Base-by-base conservation (phyloP, 2,797 vertebrate genomes). In the Phoeniculus purpureus region DNA sequence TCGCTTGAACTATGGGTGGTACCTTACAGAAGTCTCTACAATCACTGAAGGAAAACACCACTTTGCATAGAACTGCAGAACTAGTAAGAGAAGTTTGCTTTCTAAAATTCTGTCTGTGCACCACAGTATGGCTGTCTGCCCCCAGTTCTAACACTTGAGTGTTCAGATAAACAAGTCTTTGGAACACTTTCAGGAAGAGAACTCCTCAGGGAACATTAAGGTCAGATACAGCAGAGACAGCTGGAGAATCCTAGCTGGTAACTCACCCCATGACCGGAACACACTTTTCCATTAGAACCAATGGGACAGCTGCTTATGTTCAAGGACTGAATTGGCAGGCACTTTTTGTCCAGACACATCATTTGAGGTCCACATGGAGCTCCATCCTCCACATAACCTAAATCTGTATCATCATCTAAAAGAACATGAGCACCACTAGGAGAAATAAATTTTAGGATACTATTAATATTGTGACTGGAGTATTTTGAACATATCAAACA, bases 311-410 rank as follows among this genome's bases (percentile, higher is more conserved):
- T 98, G 97, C 99, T 99, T 97, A 99, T 98, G 96, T 99, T 99
- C 92, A 99, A 97, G 85, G 98, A 99, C 96, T 99, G 98, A 97
- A 99, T 99, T 96, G 98, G 98, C 92, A 99, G 98, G 98, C 99
- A 99, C 97, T 99, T 99, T 96, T 96, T 98, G 97, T 99, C 99
- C 98, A 99, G 98, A 98, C 99, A 99, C 99, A 99, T 99, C 99
- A 99, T 99, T 27, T 99, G 98, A 67, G 99, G 99, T 96, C 99
- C 99, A 97, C 99, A 99, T 22, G 99, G 99, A 71, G 98, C 98
- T 94, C 99, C 99, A 94, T 99, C 99, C 96, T 99, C 99, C 89
- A 99, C 99, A 65, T 99, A 99, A 94, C 99, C 99, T 97, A 99
- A 97, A 97, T 99, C 99, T 4, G 99, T 99, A 55, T 99, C 98